Percentiles rank a stretch among this genome's conserved stretches.
These are phyloP conservation scores for Noctua fimbriata DNA, from an alignment of 2,888 invertebrate genomes.

Conservation along the genomic window DNA sequence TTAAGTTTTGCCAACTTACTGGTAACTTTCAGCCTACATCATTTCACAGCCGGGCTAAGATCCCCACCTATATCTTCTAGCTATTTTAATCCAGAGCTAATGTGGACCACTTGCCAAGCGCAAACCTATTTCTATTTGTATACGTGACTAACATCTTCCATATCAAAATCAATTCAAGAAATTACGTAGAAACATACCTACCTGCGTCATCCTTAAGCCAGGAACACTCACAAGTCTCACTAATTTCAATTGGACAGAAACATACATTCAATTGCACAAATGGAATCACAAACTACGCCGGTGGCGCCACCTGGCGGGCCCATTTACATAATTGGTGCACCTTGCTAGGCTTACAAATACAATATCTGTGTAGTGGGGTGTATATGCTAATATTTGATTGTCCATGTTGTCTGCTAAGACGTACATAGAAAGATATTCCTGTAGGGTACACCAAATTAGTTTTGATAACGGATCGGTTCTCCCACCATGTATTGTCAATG, in stretches of 20 bases:
- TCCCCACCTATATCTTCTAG: background rate
- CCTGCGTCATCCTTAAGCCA: background rate
- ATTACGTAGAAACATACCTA: background rate
- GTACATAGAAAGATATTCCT: background rate
- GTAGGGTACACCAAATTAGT: background rate
- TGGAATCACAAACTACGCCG: slow-evolving; percentile 59
- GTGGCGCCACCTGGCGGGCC: slow-evolving; percentile 46
- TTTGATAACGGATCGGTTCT: background rate
- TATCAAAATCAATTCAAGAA: slow-evolving; percentile 11
- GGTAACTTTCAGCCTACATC: background rate
- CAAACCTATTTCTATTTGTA: background rate
- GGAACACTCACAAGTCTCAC: slow-evolving; percentile 30
- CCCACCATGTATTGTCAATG: background rate
- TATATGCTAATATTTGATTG: slow-evolving; percentile 44
- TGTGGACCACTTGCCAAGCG: background rate
- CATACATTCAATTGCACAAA: slow-evolving; percentile 59
- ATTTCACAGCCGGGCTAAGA: background rate
- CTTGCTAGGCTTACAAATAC: slow-evolving; percentile 49
- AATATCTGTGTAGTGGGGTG: slow-evolving; percentile 11
- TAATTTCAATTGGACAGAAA: slow-evolving; percentile 50
- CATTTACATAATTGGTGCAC: slow-evolving; percentile 67
- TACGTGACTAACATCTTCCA: background rate
- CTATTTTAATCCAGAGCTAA: background rate
- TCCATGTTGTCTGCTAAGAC: background rate
- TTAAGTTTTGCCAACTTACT: background rate